These are phyloP conservation scores for Lytechinus pictus DNA, from an alignment of 35 echinoderm and acorn worm genomes.

Conservation along the genomic window DNA sequence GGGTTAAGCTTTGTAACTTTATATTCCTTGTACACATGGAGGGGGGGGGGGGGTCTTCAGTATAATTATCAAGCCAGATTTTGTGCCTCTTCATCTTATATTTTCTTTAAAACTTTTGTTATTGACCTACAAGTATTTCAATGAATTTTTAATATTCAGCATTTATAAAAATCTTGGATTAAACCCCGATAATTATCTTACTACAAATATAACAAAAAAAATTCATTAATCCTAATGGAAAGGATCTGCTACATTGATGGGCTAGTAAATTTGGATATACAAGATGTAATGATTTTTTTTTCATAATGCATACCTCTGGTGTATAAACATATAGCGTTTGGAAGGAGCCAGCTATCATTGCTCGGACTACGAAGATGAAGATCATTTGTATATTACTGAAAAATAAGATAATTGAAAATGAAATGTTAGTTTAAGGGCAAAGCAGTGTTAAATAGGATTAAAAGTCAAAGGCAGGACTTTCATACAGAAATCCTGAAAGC, in stretches of 20 bases:
- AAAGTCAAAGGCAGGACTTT: neutral
- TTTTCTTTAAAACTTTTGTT: too few species aligned
- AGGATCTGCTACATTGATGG: neutral
- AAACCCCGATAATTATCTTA: neutral
- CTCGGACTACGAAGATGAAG: conserved; percentile 33
- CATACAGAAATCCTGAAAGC: too few species aligned
- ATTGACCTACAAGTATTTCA: too few species aligned
- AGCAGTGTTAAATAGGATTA: too few species aligned
- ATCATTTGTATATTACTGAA: neutral
- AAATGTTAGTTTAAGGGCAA: too few species aligned
- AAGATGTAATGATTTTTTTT: neutral
- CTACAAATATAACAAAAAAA: neutral
- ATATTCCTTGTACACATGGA: too few species aligned
- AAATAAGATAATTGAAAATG: neutral
- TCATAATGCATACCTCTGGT: neutral
- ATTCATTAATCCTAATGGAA: neutral
- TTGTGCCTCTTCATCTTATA: too few species aligned
- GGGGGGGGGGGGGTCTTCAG: too few species aligned
- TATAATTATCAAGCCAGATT: too few species aligned
- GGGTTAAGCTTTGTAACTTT: too few species aligned
- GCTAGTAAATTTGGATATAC: neutral
- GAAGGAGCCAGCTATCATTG: conserved; percentile 12
- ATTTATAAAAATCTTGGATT: neutral
- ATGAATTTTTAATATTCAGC: neutral
- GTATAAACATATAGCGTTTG: conserved; percentile 29